A percentile compares a stretch with the other conserved stretches of the same genome.
Conservation (phyloP, 2,888 invertebrate genomes). For the Ennomos erosarius region DNA sequence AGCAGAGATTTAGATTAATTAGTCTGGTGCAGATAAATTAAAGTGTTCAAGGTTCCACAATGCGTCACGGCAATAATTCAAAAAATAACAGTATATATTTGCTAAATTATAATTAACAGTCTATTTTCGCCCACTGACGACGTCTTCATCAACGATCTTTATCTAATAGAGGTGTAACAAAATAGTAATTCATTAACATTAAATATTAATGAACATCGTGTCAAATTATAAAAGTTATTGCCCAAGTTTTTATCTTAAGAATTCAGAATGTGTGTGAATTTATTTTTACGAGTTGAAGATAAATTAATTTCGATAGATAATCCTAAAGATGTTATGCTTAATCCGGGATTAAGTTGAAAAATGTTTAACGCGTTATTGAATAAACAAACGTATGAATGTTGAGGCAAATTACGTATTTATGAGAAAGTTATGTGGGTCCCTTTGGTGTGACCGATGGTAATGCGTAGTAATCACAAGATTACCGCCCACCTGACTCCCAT, state of each 20-base stretch:
- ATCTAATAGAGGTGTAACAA: slow-evolving; percentile 43
- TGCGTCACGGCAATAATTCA: slow-evolving; percentile 28
- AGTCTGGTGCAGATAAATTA: slow-evolving; percentile 11
- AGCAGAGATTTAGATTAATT: background rate
- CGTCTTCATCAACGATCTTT: slow-evolving; percentile 42
- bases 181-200: slow-evolving; percentile 44
- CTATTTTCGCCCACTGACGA: slow-evolving; percentile 42
- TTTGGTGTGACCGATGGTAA: slow-evolving; percentile 67
- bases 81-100: slow-evolving; percentile 34
- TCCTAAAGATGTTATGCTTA: slow-evolving; percentile 36
- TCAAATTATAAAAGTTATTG: slow-evolving; percentile 43
- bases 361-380: slow-evolving; percentile 68
- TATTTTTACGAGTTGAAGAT: slow-evolving; percentile 53
- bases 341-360: slow-evolving; percentile 44
- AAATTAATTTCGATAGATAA: slow-evolving; percentile 58
- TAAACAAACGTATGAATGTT: slow-evolving; percentile 71
- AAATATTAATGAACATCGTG: slow-evolving; percentile 42
- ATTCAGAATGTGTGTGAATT: slow-evolving; percentile 43
- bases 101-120: slow-evolving; percentile 37
- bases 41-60: slow-evolving; percentile 19
- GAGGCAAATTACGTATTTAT: slow-evolving; percentile 74
- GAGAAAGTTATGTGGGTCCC: slow-evolving; percentile 64
- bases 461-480: slow-evolving; percentile 76
- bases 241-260: slow-evolving; percentile 35
- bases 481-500: slow-evolving; percentile 70